These are phyloP conservation scores for Carposina sasakii DNA, from an alignment of 1,140 invertebrate species.

Conservation along the genomic window DNA sequence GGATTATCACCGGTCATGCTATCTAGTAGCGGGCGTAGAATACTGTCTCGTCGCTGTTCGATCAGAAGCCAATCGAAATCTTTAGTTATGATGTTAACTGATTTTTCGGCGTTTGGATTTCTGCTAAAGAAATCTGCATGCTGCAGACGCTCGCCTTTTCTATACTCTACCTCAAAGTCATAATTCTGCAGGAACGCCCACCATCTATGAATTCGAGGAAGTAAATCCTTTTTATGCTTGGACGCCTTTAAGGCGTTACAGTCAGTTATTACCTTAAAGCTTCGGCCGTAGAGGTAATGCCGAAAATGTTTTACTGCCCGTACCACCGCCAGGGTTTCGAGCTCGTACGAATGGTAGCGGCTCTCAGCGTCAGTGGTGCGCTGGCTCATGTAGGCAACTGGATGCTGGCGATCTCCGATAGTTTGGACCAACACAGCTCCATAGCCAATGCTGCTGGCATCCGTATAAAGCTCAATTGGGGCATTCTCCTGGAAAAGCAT, in stretches of 20 bases:
- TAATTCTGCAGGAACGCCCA: constrained; percentile 26
- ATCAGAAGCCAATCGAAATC: constrained; percentile 17
- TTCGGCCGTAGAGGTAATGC: constrained; percentile 31
- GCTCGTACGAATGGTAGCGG: constrained; percentile 44
- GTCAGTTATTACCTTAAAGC: constrained; percentile 42
- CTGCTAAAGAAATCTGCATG: constrained; percentile 12
- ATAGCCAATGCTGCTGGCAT: constrained; percentile 20
- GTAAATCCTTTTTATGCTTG: constrained; percentile 26
- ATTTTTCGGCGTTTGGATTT: constrained; percentile 11
- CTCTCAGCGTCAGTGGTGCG: constrained; percentile 22
- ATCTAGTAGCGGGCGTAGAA: too few relatives aligned
- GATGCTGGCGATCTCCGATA: constrained; percentile 9
- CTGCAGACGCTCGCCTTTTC: constrained; percentile 8
- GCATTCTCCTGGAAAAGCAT: constrained; percentile 23
- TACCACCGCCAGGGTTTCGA: constrained; percentile 31
- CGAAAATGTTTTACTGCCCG: constrained; percentile 14
- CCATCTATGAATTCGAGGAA: constrained; percentile 36
- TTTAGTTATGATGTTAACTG: too few relatives aligned
- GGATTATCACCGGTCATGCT: too few relatives aligned
- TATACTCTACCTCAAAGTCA: constrained; percentile 4
- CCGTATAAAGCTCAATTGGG: constrained; percentile 32
- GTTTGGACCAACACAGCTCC: constrained; percentile 23
- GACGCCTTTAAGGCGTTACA: constrained; percentile 27
- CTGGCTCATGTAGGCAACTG: constrained; percentile 1
- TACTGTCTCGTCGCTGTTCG: constrained; percentile 18